Evolutionary conservation across 2,797 vertebrate genomes (phyloP).

Genomic region (Acanthis flammea): DNA sequence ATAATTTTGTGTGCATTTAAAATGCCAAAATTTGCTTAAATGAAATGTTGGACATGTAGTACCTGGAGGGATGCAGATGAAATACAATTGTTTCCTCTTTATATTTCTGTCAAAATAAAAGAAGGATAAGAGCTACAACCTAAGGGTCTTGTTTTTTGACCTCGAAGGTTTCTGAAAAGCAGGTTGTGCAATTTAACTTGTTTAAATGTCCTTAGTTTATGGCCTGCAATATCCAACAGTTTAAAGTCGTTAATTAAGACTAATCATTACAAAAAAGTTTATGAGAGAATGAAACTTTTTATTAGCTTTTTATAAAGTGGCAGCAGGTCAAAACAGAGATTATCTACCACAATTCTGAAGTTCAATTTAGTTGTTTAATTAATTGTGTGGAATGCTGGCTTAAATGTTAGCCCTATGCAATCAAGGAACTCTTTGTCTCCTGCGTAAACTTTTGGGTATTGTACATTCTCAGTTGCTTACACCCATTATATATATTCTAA

Average conservation of each 20-base stretch:
- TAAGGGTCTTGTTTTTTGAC: background rate
- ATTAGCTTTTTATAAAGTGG: conserved; percentile 16
- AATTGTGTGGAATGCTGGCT: background rate
- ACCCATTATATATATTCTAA: background rate
- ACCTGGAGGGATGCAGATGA: background rate
- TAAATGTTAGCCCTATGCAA: background rate
- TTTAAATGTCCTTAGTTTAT: conserved; percentile 22
- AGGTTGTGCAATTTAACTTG: background rate
- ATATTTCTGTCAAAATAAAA: background rate
- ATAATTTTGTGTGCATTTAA: background rate
- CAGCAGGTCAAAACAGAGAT: conserved; percentile 37
- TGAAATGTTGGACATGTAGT: background rate
- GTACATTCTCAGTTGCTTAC: background rate
- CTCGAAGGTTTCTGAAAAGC: background rate
- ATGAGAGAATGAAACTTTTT: conserved; percentile 14
- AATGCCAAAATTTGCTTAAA: background rate
- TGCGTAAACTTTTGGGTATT: background rate
- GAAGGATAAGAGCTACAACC: background rate
- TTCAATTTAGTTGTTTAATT: conserved; percentile 30
- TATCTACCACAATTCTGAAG: background rate
- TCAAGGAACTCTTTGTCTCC: background rate
- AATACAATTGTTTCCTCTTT: background rate
- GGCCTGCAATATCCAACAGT: background rate
- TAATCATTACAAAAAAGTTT: background rate
- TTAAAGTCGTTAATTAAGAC: conserved; percentile 40